Percentiles rank a stretch among this genome's conserved stretches.
Conservation (phyloP, 2,888 invertebrate species). For the Harpalus rubripes region DNA sequence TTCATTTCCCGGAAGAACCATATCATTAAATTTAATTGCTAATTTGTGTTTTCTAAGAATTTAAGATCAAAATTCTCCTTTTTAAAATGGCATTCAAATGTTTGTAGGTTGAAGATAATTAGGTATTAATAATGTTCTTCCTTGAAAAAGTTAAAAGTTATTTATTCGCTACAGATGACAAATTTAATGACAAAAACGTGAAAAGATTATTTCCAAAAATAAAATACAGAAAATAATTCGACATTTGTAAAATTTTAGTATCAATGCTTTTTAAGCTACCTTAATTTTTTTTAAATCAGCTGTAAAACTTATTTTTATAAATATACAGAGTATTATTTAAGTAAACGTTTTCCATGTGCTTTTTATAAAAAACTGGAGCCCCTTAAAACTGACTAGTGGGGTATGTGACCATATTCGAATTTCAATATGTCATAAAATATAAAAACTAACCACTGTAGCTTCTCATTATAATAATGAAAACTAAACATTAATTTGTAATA, state of each 20-base stretch:
- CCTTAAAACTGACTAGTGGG: no score
- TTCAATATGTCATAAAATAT: no score
- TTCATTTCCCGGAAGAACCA: slow-evolving; percentile 23
- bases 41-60: slow-evolving; percentile 47
- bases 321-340: no score
- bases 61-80: slow-evolving; percentile 19
- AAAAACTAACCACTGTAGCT: no score
- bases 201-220: not conserved
- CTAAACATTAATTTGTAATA: no score
- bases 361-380: no score
- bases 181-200: not conserved
- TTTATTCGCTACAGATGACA: not conserved
- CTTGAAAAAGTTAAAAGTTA: not conserved
- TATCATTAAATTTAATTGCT: slow-evolving; percentile 54
- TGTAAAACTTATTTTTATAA: no score
- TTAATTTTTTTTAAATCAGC: no score
- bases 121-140: not conserved
- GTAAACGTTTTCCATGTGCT: no score
- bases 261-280: not conserved
- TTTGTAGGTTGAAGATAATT: slow-evolving; percentile 22
- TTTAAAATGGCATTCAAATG: slow-evolving; percentile 16
- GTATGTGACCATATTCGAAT: no score
- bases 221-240: not conserved
- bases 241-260: not conserved
- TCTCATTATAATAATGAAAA: no score